Evolutionary conservation across 1,140 invertebrate species (phyloP).

Genomic region (Whitmania pigra): DNA sequence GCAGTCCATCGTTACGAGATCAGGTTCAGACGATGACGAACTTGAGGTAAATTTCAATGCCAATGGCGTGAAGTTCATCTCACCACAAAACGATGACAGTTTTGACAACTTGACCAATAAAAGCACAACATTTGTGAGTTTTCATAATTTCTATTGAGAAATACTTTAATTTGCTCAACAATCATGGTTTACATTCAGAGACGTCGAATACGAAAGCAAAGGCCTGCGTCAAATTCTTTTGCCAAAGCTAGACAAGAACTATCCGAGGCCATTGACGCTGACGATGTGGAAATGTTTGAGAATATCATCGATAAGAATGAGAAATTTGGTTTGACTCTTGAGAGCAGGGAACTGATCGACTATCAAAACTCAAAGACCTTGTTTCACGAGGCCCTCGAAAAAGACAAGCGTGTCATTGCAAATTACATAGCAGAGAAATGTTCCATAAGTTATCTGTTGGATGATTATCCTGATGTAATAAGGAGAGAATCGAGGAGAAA

Average conservation of each 20-base stretch:
- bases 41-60: background rate
- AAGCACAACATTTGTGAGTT: slow-evolving; percentile 4
- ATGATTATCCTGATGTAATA: slow-evolving; percentile 3
- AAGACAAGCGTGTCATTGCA: background rate
- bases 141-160: background rate
- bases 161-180: background rate
- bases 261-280: background rate
- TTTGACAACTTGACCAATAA: background rate
- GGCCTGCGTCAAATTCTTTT: background rate
- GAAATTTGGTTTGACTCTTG: slow-evolving; percentile 2
- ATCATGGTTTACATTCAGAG: background rate
- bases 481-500: background rate
- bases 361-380: background rate
- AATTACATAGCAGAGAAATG: background rate
- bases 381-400: slow-evolving; percentile 4
- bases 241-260: slow-evolving; percentile 8
- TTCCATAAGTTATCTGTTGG: background rate
- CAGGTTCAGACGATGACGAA: slow-evolving; percentile 2
- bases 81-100: background rate
- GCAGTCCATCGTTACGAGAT: background rate
- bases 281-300: slow-evolving; percentile 13
- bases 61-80: background rate
- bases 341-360: slow-evolving; percentile 10
- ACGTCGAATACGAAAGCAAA: background rate
- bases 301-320: background rate